Percentiles rank a stretch among this genome's conserved stretches.
phyloP scores from a whole-genome alignment of 2,797 vertebrate species.

The Thalassophryne amazonica region DNA sequence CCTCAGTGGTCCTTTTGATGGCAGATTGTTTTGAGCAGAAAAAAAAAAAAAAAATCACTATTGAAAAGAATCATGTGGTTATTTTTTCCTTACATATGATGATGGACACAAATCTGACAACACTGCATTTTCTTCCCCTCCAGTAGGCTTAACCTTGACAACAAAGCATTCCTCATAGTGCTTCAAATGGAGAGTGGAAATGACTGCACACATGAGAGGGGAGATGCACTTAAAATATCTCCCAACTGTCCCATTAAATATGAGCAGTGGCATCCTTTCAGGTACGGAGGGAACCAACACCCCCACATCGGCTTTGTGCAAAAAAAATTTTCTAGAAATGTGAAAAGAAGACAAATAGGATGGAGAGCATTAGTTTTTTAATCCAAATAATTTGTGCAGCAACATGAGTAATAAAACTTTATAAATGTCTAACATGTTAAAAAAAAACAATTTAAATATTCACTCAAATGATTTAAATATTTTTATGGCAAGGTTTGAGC shows the following conservation, averaged over 20 bases:
- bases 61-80: conserved; percentile 59
- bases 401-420: no score
- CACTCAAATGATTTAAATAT: no score
- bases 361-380: no score
- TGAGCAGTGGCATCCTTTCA: conserved; percentile 56
- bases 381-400: no score
- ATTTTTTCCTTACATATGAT: conserved; percentile 54
- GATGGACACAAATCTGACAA: conserved; percentile 58
- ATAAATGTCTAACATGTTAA: no score
- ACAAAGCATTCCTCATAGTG: conserved; percentile 59
- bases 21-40: conserved; percentile 32
- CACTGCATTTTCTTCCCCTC: conserved; percentile 1
- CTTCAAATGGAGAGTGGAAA: conserved; percentile 56
- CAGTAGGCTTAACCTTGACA: conserved; percentile 62
- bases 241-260: conserved; percentile 45
- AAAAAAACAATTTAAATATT: no score
- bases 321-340: no score
- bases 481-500: no score
- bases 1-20: conserved; percentile 17
- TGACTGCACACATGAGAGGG: conserved; percentile 20
- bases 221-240: conserved; percentile 56
- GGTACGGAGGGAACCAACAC: conserved; percentile 16
- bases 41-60: conserved; percentile 44
- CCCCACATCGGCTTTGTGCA: conserved; percentile 1
- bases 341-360: no score